Evolutionary conservation across 2,888 invertebrate species (phyloP).

Genomic region (Agriopis aurantiaria): DNA sequence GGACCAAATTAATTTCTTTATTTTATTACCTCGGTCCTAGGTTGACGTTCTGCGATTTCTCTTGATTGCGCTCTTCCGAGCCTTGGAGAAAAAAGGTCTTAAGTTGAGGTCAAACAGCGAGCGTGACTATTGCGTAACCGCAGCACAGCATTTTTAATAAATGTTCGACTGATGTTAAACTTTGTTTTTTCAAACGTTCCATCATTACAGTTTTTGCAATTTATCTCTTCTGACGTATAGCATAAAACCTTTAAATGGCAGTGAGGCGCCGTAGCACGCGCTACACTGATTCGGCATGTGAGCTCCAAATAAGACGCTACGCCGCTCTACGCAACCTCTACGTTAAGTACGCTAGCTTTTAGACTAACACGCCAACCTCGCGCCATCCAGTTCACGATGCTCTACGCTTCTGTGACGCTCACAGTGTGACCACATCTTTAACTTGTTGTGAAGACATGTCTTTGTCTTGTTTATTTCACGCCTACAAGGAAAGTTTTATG

Average conservation of each 20-base stretch:
- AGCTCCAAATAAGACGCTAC: neutral
- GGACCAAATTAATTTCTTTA: constrained; percentile 51
- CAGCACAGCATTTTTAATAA: neutral
- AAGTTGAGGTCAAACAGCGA: neutral
- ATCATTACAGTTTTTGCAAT: neutral
- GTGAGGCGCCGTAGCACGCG: too few species aligned
- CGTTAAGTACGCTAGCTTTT: neutral
- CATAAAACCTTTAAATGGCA: too few species aligned
- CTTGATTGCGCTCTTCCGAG: constrained; percentile 25
- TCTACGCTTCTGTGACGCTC: neutral
- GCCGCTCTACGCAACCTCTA: neutral
- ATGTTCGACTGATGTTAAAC: too few species aligned
- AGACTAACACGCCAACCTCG: neutral
- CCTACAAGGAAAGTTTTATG: constrained; percentile 24
- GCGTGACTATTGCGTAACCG: neutral
- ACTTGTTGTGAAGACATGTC: constrained; percentile 16
- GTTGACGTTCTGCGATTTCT: constrained; percentile 38
- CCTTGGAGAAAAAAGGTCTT: constrained; percentile 7
- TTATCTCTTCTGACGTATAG: neutral
- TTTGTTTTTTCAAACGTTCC: too few species aligned
- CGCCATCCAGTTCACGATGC: neutral
- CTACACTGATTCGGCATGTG: neutral
- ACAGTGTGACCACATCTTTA: constrained; percentile 2
- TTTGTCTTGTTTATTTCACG: constrained; percentile 14
- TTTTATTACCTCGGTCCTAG: constrained; percentile 43